Evolutionary conservation across 2,888 invertebrate species (phyloP).

Genomic region (Andrena fulva): DNA sequence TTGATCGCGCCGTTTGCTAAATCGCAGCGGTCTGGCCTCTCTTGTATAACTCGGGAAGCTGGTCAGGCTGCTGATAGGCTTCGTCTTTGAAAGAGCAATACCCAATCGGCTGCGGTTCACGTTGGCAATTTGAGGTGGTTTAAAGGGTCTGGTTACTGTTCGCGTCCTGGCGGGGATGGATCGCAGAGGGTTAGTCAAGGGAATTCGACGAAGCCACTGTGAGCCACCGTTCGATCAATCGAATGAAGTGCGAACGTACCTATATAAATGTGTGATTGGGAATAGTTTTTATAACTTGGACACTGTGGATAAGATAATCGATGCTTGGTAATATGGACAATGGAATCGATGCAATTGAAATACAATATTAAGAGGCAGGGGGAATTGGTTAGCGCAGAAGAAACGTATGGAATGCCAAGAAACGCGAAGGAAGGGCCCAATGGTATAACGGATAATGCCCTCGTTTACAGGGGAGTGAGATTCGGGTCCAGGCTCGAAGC

Average conservation of each 20-base stretch:
- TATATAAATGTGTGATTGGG: no score
- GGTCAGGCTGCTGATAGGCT: not conserved
- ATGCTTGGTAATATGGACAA: not conserved
- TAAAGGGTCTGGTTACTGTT: not conserved
- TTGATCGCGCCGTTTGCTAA: no score
- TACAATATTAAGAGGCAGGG: not conserved
- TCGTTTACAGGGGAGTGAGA: not conserved
- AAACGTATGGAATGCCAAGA: not conserved
- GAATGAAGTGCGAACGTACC: not conserved
- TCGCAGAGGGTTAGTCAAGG: not conserved
- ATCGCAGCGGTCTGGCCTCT: not conserved
- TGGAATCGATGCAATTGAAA: not conserved
- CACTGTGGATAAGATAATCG: not conserved
- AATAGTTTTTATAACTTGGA: no score
- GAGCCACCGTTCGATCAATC: not conserved
- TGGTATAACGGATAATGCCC: not conserved
- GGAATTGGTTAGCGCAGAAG: not conserved
- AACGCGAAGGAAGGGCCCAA: not conserved
- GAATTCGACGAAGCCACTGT: not conserved
- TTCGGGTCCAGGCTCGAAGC: not conserved
- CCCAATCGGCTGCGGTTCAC: not conserved
- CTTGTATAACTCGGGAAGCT: not conserved
- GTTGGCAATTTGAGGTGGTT: not conserved
- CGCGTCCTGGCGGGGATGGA: not conserved
- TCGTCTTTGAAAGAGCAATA: not conserved